Evolutionary conservation across 2,888 invertebrate genomes (phyloP).

Genomic region (Incurvaria masculella): DNA sequence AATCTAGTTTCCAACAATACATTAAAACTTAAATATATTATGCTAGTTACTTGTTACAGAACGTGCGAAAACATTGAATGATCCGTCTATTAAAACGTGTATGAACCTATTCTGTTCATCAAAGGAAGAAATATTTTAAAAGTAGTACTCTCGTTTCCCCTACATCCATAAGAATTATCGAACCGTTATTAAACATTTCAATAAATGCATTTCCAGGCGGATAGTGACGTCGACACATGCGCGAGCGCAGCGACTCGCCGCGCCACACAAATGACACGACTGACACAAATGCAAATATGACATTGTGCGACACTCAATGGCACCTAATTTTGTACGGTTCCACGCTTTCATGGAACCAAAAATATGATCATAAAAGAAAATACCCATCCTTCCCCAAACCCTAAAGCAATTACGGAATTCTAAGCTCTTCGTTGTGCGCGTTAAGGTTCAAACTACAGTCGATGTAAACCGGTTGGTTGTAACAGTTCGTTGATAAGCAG

Average conservation of each 20-base stretch:
- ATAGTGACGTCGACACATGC: neutral
- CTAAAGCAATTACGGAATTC: neutral
- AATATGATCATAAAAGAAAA: conserved; percentile 17
- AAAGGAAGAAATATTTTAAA: too few species aligned
- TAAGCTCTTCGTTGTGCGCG: neutral
- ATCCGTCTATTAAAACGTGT: too few species aligned
- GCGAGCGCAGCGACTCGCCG: neutral
- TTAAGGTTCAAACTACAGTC: neutral
- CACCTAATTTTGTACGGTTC: conserved; percentile 50
- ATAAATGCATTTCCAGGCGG: neutral
- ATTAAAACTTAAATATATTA: too few species aligned
- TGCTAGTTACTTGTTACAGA: too few species aligned
- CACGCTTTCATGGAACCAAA: conserved; percentile 30
- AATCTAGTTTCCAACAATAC: too few species aligned
- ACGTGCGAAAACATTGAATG: too few species aligned
- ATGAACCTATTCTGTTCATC: too few species aligned
- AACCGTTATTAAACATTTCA: neutral
- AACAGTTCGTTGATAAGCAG: neutral
- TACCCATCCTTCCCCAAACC: neutral
- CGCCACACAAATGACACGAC: neutral
- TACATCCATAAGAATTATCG: neutral
- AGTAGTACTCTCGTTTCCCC: too few species aligned
- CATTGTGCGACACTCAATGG: conserved; percentile 40
- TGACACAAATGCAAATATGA: conserved; percentile 12
- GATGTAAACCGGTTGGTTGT: neutral